Percentiles rank a stretch among this genome's conserved stretches.
Conservation (phyloP, 2,797 vertebrate genomes). For the Lepilemur ruficaudatus region DNA sequence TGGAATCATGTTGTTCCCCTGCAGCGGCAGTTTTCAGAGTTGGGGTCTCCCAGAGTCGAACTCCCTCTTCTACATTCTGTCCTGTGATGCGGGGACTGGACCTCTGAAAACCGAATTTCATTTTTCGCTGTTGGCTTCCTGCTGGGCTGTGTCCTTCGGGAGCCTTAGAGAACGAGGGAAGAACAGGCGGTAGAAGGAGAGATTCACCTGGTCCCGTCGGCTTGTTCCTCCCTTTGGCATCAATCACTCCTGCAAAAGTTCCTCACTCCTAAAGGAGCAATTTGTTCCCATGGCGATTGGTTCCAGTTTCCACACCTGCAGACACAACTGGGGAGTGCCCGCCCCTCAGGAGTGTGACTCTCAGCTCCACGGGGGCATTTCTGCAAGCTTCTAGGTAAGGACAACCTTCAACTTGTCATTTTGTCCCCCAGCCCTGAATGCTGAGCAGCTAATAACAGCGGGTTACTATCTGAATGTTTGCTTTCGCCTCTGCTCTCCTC, state of each 20-base stretch:
- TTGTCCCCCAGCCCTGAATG: background rate
- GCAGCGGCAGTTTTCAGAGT: background rate
- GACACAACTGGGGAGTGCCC: background rate
- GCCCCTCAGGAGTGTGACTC: background rate
- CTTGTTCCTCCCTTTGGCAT: background rate
- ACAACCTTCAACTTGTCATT: background rate
- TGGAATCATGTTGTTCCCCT: background rate
- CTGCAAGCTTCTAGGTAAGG: accelerated
- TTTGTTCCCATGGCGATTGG: too few species aligned
- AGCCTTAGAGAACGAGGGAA: too few species aligned
- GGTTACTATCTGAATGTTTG: accelerated
- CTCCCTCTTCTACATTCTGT: background rate
- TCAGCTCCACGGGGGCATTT: accelerated
- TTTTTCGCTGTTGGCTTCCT: accelerated
- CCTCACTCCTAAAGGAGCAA: too few species aligned
- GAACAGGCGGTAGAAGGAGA: background rate
- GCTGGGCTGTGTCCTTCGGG: accelerated
- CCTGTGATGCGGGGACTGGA: accelerated
- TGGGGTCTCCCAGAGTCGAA: background rate
- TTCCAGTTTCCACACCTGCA: background rate
- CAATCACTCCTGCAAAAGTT: background rate
- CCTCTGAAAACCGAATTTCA: accelerated
- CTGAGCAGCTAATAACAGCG: too few species aligned
- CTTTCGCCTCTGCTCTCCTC: background rate
- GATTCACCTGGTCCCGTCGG: background rate